Base-by-base conservation (phyloP, 2,113 vertebrate genomes). In the Calyptomena viridis region DNA sequence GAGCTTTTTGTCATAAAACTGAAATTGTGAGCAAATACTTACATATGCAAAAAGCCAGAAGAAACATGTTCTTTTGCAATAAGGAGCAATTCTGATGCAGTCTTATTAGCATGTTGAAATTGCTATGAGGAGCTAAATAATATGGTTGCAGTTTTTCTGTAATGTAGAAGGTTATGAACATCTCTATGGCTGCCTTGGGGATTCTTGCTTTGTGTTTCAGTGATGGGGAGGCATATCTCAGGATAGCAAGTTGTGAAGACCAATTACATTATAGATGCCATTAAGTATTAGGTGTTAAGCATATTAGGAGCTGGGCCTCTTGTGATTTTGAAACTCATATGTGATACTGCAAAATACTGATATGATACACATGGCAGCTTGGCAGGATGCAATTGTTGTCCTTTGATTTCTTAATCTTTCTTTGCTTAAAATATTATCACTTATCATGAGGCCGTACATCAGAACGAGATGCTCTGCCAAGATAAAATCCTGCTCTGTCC, bases 191-290 rank as follows among this genome's bases (percentile, higher is more conserved):
- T 79, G n/a, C 14, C 11, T 37, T 56, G 24, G 21, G 16, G 14
- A 58, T 39, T 7, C 25, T 84, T 52, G 16, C 24, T 67, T 47
- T 2, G 0, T 75, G n/a, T 71, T 52, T 84, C 27, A 52, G 25
- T 39, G 40, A 52, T 46, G 22, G 7, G 7, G 19, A 81, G 14
- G 2, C 0, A 1, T 56, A 39, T 19, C 20, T 63, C 69, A 66
- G 40, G 30, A 33, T 5, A 47, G 11, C 4, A 84, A 44, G 10
- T 16, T 81, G 27, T 31, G 44, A 56, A 84, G 22, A 56, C 4
- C 27, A 35, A 13, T 39, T 10, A 21, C 0, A 2, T 30, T 27
- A 46, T 1, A n/a, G 25, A 9, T 31, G 25, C 12, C 31, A 23
- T 5, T 6, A 24, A 49, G 11, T 50, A 28, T n/a, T 44, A 46